Evolutionary conservation across 2,888 invertebrate genomes (phyloP).

Genomic region (Zaprionus obscuricornis): DNA sequence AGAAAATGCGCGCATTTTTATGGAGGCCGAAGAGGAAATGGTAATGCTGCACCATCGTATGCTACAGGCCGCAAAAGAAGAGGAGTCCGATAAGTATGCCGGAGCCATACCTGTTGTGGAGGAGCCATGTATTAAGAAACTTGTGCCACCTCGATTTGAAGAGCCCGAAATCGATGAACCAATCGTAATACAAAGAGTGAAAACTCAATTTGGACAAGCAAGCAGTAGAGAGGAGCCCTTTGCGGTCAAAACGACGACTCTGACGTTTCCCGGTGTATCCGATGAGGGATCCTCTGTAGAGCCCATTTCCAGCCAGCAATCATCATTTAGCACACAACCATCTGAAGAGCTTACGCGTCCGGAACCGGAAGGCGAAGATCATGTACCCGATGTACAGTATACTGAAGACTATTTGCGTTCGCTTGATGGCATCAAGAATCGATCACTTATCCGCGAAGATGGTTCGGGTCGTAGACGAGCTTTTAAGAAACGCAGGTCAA

Average conservation of each 20-base stretch:
- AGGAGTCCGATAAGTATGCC: conserved; percentile 57
- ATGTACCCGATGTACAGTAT: conserved; percentile 72
- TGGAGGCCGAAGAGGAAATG: conserved; percentile 82
- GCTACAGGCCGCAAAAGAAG: conserved; percentile 51
- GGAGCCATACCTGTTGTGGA: conserved; percentile 69
- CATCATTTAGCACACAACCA: conserved; percentile 79
- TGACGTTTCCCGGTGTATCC: conserved; percentile 78
- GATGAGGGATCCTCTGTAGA: conserved; percentile 81
- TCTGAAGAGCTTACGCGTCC: conserved; percentile 79
- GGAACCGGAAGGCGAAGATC: conserved; percentile 83
- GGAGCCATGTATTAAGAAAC: conserved; percentile 66
- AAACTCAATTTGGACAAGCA: conserved; percentile 81
- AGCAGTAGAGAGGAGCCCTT: conserved; percentile 63
- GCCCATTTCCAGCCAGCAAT: conserved; percentile 74
- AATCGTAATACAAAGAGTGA: conserved; percentile 68
- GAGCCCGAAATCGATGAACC: conserved; percentile 46
- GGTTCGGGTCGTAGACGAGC: conserved; percentile 86
- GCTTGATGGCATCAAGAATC: conserved; percentile 87
- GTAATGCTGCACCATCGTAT: conserved; percentile 73
- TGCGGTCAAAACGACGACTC: conserved; percentile 63
- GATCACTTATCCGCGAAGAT: conserved; percentile 86
- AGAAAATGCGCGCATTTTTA: conserved; percentile 77
- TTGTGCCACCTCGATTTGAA: conserved; percentile 51
- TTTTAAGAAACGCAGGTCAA: conserved; percentile 86
- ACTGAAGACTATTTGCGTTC: conserved; percentile 84